Percentiles rank a stretch among this genome's conserved stretches.
phyloP scores from a whole-genome alignment of 2,113 vertebrate species.

The Tupaia tana region DNA sequence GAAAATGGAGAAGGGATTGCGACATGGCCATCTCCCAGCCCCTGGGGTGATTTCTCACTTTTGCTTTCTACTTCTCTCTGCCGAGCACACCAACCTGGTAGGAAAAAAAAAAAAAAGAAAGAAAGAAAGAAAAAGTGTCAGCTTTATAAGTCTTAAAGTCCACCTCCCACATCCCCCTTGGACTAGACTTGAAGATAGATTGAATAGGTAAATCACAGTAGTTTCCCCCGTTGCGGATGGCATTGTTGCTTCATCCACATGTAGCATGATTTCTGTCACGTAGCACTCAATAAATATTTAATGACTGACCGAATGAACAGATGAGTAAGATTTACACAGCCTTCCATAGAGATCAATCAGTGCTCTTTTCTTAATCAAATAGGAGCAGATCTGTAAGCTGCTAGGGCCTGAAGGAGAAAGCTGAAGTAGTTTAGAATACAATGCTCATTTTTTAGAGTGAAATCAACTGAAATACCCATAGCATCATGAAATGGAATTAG shows the following conservation, averaged over 20 bases:
- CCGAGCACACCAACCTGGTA: no score
- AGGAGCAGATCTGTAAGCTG: not conserved
- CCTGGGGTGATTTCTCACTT: no score
- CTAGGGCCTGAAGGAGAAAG: not conserved
- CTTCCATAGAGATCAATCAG: not conserved
- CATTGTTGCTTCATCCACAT: not conserved
- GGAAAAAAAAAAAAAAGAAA: no score
- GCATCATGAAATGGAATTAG: constrained; percentile 16
- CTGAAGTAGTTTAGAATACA: not conserved
- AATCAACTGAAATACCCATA: not conserved
- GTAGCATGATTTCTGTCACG: not conserved
- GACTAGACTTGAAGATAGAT: not conserved
- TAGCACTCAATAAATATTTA: not conserved
- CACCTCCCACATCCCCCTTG: not conserved
- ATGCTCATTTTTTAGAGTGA: not conserved
- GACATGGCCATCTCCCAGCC: no score
- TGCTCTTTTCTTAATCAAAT: not conserved
- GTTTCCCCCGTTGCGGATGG: not conserved
- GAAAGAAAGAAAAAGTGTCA: not conserved
- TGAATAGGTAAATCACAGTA: not conserved
- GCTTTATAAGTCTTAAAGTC: not conserved
- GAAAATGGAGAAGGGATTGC: no score
- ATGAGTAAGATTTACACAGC: not conserved
- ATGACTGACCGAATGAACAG: not conserved
- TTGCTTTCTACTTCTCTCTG: no score